Evolutionary conservation across 2,888 invertebrate genomes (phyloP), one percentile per base, ranked within the genome.

Genomic region (Parapristionchus giblindavisi): DNA sequence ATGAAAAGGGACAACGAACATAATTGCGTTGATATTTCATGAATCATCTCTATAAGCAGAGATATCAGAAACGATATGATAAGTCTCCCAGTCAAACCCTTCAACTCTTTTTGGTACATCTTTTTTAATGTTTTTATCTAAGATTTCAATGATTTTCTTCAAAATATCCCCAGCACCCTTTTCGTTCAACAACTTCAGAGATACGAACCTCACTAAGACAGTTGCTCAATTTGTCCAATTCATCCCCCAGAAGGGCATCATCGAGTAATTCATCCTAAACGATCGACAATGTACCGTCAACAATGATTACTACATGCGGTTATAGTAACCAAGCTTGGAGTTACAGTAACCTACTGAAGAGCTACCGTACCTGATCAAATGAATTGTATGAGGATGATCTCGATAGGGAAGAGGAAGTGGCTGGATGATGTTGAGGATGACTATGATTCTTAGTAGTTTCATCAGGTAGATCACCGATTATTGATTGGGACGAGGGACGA

Each of bases 211-310:
- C 86, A 43, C 85, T 85, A 58, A 86, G 78, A 51, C 86, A 85
- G 54, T 77, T 82, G 78, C 85, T 87, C 76, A 86, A 77, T 54
- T 85, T 85, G 80, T 86, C 86, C 76, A 86, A 76, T 38, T 86
- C 86, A 34, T 87, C 85, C 4, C 63, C 63, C 43, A 65, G 48
- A 29, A 65, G 43, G 68, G 52, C 51, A 5, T 68, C 68, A 3
- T 68, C 68, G 24, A 68, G 51, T 1, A 68, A 34, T 6, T 29
- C 52, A 52, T 68, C 68, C 68, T 68, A 38, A 21, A 34, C 2
- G 40, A 32, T 29, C 27, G n/a, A 24, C n/a, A 24, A 6, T 54
- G n/a, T n/a, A n/a, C n/a, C n/a, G n/a, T n/a, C n/a, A 43, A 43
- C 8, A 56, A 21, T 2, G 63, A 21, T 29, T 40, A 61, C 40